Conservation (phyloP, 2,888 invertebrate species). For the Thysanoteuthis rhombus region DNA sequence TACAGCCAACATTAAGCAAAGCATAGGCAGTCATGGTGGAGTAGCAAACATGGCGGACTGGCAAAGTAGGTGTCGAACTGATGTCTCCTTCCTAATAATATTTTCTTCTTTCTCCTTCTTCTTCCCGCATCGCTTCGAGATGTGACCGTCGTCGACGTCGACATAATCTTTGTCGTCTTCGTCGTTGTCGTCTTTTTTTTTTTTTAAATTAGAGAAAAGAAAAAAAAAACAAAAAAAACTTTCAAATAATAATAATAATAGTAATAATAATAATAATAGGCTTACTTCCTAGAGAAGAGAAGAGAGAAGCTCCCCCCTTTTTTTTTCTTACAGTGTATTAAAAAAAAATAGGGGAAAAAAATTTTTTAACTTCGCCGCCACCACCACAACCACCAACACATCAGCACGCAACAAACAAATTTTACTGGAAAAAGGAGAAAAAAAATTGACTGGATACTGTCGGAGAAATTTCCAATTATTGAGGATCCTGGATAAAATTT, state of each 20-base stretch:
- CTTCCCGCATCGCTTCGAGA: conserved; percentile 23
- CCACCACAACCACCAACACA: not conserved
- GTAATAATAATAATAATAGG: not conserved
- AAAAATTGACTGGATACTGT: conserved; percentile 28
- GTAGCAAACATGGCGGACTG: conserved; percentile 27
- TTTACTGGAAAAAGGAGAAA: conserved; percentile 16
- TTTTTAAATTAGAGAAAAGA: not conserved
- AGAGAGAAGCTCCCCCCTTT: not conserved
- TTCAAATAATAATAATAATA: not conserved
- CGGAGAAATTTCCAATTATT: conserved; percentile 13
- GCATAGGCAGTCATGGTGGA: conserved; percentile 27
- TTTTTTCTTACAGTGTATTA: not conserved
- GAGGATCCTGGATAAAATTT: not conserved
- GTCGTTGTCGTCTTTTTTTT: not conserved
- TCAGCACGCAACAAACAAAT: conserved; percentile 12
- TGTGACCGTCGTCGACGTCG: conserved; percentile 24
- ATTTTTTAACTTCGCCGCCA: not conserved
- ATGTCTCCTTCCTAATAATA: conserved; percentile 23
- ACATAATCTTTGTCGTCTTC: conserved; percentile 25
- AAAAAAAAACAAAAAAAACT: not conserved
- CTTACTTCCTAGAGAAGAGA: too few relatives aligned
- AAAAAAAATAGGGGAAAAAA: not conserved
- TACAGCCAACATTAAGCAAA: not conserved
- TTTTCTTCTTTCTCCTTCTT: conserved; percentile 21
- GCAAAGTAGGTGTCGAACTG: conserved; percentile 30